These are phyloP conservation scores for Hyposoter didymator DNA, from an alignment of 2,888 invertebrate species.

Conservation along the genomic window DNA sequence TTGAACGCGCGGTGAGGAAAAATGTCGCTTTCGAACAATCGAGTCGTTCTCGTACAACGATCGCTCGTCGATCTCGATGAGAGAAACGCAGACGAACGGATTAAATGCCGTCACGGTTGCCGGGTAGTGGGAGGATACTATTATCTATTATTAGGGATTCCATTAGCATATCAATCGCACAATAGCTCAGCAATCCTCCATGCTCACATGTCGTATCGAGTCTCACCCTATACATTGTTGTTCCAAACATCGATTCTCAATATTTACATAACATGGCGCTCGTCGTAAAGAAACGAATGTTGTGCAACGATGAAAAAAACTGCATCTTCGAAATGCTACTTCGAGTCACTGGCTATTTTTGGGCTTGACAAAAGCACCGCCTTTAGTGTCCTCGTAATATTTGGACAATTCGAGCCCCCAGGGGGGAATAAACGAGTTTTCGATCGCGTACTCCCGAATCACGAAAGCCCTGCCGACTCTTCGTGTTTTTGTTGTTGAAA, in stretches of 20 bases:
- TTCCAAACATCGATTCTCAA: not conserved
- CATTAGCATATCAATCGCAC: not conserved
- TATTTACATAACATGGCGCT: not conserved
- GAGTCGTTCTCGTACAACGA: not conserved
- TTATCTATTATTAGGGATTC: not conserved
- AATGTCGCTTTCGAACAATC: no score
- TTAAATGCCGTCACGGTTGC: constrained; percentile 52
- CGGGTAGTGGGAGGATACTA: constrained; percentile 31
- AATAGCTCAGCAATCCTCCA: not conserved
- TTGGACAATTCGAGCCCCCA: not conserved
- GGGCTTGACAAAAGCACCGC: constrained; percentile 40
- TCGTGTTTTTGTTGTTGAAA: no score
- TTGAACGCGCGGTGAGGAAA: no score
- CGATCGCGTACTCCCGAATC: not conserved
- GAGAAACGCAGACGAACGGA: constrained; percentile 27
- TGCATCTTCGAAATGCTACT: constrained; percentile 71
- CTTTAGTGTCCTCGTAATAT: not conserved
- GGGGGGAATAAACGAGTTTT: not conserved
- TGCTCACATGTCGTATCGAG: not conserved
- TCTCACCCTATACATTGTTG: not conserved
- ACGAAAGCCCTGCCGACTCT: not conserved
- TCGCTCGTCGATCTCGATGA: not conserved
- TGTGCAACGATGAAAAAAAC: not conserved
- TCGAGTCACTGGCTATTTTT: constrained; percentile 78
- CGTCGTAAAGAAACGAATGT: not conserved